These are phyloP conservation scores for Siniperca undulata DNA, from an alignment of 2,797 vertebrate species.

Conservation along the genomic window DNA sequence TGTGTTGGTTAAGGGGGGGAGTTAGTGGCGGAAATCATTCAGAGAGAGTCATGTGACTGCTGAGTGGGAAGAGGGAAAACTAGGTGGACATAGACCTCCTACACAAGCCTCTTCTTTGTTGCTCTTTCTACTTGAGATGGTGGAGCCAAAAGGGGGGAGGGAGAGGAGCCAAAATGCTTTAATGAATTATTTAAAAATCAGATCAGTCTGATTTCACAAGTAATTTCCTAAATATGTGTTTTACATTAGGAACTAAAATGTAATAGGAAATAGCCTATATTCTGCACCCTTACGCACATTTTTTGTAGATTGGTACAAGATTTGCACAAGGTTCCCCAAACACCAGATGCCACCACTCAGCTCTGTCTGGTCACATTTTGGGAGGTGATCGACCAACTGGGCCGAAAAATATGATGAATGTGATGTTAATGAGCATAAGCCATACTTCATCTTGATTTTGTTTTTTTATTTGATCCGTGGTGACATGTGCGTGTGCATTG, in stretches of 20 bases:
- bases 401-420: not conserved
- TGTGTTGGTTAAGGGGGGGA: conserved; percentile 26
- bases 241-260: conserved; percentile 1
- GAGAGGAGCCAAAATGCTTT: conserved; percentile 6
- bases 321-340: conserved; percentile 8
- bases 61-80: conserved; percentile 56
- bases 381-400: not conserved
- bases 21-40: conserved; percentile 63
- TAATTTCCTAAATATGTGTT: conserved; percentile 11
- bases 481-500: not conserved
- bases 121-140: conserved; percentile 52
- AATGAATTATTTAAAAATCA: not conserved
- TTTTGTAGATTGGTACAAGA: not conserved
- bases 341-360: not conserved
- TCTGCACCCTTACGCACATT: not conserved
- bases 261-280: not conserved
- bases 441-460: not conserved
- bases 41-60: conserved; percentile 62
- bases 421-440: not conserved
- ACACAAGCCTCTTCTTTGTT: conserved; percentile 78
- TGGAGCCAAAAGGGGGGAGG: conserved; percentile 36
- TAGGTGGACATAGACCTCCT: conserved; percentile 56
- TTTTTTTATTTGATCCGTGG: conserved; percentile 2
- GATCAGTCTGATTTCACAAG: not conserved
- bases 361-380: conserved; percentile 5